phyloP scores from a whole-genome alignment of 2,113 vertebrate species.

The Pyxicephalus adspersus region DNA sequence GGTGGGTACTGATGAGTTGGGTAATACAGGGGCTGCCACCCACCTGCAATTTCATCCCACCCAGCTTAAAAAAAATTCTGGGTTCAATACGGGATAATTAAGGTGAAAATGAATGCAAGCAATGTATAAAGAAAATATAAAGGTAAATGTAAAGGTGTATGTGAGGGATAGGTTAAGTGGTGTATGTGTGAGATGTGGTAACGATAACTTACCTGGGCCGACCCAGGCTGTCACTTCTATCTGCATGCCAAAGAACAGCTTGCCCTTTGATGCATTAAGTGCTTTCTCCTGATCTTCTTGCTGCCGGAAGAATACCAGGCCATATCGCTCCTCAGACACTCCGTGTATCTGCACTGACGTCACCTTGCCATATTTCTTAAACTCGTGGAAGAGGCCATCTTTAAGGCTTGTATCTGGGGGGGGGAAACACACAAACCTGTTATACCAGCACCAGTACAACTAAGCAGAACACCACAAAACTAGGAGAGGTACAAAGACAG shows the following conservation, averaged over 20 bases:
- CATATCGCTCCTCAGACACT: constrained; percentile 92
- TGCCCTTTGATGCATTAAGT: constrained; percentile 92
- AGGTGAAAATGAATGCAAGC: too few species aligned
- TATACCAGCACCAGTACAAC: too few species aligned
- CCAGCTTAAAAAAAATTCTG: too few species aligned
- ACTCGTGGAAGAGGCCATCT: constrained; percentile 98
- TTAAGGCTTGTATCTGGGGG: constrained; percentile 95
- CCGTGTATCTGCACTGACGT: constrained; percentile 98
- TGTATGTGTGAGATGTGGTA: too few species aligned
- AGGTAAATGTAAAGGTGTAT: too few species aligned
- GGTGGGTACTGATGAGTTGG: too few species aligned
- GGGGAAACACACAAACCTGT: constrained; percentile 41
- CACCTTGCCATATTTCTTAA: constrained; percentile 98
- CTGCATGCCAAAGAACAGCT: constrained; percentile 99
- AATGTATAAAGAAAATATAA: too few species aligned
- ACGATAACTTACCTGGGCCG: constrained; percentile 83
- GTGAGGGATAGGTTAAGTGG: too few species aligned
- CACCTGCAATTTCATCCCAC: too few species aligned
- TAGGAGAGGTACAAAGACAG: neutral
- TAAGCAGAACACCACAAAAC: neutral
- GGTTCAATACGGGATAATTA: too few species aligned
- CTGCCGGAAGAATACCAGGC: constrained; percentile 96
- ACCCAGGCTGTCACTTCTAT: constrained; percentile 98
- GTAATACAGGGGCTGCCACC: too few species aligned
- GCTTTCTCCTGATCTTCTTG: constrained; percentile 99